Evolutionary conservation across 2,888 invertebrate genomes (phyloP).

Genomic region (Apodemia hepburni): DNA sequence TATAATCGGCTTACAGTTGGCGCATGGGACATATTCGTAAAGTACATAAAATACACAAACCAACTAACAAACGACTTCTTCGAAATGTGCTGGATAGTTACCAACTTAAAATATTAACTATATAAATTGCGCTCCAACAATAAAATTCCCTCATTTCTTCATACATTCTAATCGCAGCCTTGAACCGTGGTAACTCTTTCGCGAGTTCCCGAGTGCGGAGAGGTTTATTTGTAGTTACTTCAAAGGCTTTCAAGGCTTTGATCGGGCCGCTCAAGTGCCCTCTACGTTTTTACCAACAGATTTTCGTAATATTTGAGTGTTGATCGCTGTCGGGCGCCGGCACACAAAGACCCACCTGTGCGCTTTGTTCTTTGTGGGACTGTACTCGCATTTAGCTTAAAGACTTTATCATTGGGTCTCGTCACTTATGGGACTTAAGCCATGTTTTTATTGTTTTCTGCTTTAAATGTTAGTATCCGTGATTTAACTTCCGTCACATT

Average conservation of each 20-base stretch:
- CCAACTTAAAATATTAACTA: too few species aligned
- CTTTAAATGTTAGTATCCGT: too few species aligned
- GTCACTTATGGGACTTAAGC: not conserved
- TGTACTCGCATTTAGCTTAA: not conserved
- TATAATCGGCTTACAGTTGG: too few species aligned
- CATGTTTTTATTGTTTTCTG: too few species aligned
- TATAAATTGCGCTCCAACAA: too few species aligned
- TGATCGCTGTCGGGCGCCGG: conserved; percentile 1
- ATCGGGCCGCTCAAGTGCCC: conserved; percentile 5
- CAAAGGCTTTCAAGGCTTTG: conserved; percentile 11
- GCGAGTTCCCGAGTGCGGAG: conserved; percentile 1
- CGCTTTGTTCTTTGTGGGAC: not conserved
- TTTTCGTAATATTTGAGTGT: conserved; percentile 10
- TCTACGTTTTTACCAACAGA: conserved; percentile 6
- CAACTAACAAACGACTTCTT: too few species aligned
- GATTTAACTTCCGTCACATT: too few species aligned
- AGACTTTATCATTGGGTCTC: not conserved
- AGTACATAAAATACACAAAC: too few species aligned
- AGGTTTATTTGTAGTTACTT: conserved; percentile 15
- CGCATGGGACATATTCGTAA: too few species aligned
- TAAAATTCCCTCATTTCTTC: too few species aligned
- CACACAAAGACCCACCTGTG: not conserved
- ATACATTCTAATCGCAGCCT: not conserved
- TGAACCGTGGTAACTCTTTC: conserved; percentile 12
- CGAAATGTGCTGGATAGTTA: too few species aligned